These are phyloP conservation scores for Acleris emargana DNA, from an alignment of 2,888 invertebrate species.

Conservation along the genomic window DNA sequence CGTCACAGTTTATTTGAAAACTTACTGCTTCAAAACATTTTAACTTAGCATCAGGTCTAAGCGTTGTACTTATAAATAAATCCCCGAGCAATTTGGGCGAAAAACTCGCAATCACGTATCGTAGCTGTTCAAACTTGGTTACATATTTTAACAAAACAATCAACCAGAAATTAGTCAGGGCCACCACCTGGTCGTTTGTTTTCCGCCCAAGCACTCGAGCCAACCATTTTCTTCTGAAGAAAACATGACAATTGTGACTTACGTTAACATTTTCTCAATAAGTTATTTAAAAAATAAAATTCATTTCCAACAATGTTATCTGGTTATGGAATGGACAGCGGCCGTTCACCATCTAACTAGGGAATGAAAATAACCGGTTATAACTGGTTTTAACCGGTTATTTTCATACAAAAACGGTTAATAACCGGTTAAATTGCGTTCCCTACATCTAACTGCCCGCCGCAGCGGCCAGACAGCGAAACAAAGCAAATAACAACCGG, in stretches of 20 bases:
- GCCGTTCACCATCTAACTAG: constrained; percentile 7
- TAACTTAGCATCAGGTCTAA: constrained; percentile 36
- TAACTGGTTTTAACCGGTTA: no score
- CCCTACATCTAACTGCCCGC: neutral
- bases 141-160: no score
- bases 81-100: constrained; percentile 17
- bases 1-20: constrained; percentile 35
- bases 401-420: no score
- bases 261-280: constrained; percentile 35
- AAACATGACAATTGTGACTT: constrained; percentile 34
- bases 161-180: no score
- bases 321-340: constrained; percentile 33
- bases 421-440: no score
- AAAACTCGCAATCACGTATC: neutral
- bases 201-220: constrained; percentile 25
- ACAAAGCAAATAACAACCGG: neutral
- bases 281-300: constrained; percentile 35
- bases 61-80: constrained; percentile 36
- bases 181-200: neutral
- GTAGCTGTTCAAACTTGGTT: neutral
- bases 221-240: constrained; percentile 32
- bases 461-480: neutral
- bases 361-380: no score
- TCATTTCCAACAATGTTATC: constrained; percentile 33
- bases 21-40: constrained; percentile 33